These are phyloP conservation scores for Megaptera novaeangliae DNA, from an alignment of 2,113 vertebrate genomes.

Conservation along the genomic window DNA sequence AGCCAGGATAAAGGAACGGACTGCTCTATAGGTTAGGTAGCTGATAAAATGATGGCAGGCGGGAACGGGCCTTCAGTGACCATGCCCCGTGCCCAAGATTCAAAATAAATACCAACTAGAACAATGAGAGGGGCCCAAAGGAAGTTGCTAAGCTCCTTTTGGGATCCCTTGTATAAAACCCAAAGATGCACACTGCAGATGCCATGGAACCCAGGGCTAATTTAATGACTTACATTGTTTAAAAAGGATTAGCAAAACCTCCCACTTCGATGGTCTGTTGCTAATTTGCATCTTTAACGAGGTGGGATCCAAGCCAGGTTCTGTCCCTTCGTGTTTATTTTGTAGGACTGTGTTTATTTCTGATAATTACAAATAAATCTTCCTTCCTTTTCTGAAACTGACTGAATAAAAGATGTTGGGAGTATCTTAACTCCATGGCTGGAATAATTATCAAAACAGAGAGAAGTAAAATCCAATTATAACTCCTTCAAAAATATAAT, in stretches of 20 bases:
- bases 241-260: slow-evolving; percentile 77
- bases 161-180: slow-evolving; percentile 45
- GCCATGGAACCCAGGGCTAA: slow-evolving; percentile 68
- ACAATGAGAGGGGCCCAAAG: background rate
- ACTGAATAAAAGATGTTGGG: slow-evolving; percentile 64
- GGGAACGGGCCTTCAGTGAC: background rate
- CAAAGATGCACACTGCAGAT: slow-evolving; percentile 15
- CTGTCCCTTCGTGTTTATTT: slow-evolving; percentile 83
- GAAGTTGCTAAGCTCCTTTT: slow-evolving; percentile 8
- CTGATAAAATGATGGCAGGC: background rate
- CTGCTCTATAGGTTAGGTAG: background rate
- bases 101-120: slow-evolving; percentile 27
- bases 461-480: slow-evolving; percentile 75
- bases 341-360: slow-evolving; percentile 81
- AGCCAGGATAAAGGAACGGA: background rate
- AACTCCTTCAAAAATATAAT: slow-evolving; percentile 64
- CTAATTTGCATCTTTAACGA: slow-evolving; percentile 84
- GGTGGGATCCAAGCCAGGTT: slow-evolving; percentile 81
- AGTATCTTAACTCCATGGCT: slow-evolving; percentile 33
- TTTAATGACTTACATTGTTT: slow-evolving; percentile 71
- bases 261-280: slow-evolving; percentile 64
- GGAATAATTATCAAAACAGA: slow-evolving; percentile 36
- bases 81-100: background rate
- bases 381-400: slow-evolving; percentile 72
- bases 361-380: slow-evolving; percentile 84